Conservation (phyloP, 2,113 vertebrate genomes). For the Melanocharis versteri region DNA sequence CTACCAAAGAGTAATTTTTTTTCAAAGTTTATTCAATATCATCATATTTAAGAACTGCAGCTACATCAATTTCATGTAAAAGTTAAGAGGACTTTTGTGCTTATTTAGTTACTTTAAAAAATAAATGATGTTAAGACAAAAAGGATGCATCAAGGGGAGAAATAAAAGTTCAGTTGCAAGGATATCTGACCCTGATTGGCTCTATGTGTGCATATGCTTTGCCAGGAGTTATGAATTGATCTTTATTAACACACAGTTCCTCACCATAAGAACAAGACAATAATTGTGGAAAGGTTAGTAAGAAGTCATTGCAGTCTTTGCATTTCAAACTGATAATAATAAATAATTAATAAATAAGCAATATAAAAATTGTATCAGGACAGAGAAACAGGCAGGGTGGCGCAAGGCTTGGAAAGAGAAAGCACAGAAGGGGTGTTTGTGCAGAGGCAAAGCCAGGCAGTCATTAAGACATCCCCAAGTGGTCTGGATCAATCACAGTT, state of each 20-base stretch:
- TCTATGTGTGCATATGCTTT: neutral
- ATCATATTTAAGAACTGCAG: neutral
- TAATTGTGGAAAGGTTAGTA: neutral
- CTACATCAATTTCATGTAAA: neutral
- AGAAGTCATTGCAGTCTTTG: neutral
- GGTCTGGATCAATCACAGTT: neutral
- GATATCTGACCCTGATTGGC: neutral
- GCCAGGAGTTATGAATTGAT: neutral
- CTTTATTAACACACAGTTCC: neutral
- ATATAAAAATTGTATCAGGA: neutral
- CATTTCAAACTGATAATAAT: neutral
- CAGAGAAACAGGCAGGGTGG: neutral
- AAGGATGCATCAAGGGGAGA: neutral
- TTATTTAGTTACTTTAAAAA: neutral
- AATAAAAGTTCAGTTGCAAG: neutral
- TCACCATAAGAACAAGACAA: neutral
- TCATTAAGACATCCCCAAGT: neutral
- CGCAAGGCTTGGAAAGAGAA: neutral
- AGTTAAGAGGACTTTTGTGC: neutral
- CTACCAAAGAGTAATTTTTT: neutral
- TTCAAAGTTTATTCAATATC: neutral
- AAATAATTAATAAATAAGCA: neutral
- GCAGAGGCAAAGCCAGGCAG: neutral
- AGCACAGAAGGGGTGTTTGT: neutral
- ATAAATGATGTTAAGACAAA: neutral